Conservation (phyloP, 2,113 vertebrate genomes). For the Vulpes ferrilata region DNA sequence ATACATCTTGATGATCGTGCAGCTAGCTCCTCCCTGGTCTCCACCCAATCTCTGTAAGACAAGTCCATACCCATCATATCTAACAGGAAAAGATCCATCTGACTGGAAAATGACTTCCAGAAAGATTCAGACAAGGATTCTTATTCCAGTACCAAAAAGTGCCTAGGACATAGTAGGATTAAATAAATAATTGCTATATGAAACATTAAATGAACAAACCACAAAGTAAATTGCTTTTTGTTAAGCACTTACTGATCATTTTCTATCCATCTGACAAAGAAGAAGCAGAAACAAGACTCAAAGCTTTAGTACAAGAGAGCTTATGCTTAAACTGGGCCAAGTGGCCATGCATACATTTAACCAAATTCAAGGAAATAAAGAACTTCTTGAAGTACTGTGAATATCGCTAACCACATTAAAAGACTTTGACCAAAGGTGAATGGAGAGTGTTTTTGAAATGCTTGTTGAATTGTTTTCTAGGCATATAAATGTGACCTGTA, state of each 20-base stretch:
- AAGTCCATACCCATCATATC: not conserved
- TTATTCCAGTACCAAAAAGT: not conserved
- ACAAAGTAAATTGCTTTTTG: not conserved
- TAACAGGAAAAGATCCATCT: not conserved
- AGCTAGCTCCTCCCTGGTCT: not conserved
- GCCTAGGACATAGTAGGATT: not conserved
- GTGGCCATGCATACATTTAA: not conserved
- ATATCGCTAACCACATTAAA: constrained; percentile 59
- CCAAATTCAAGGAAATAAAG: not conserved
- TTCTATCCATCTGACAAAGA: constrained; percentile 13
- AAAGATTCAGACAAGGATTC: not conserved
- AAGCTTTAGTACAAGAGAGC: not conserved
- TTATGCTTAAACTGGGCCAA: constrained; percentile 25
- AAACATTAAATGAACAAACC: not conserved
- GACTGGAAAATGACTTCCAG: not conserved
- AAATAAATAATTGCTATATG: not conserved
- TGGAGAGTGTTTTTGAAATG: constrained; percentile 54
- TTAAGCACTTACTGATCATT: not conserved
- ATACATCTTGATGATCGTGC: not conserved
- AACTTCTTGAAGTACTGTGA: not conserved
- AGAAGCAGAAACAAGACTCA: not conserved
- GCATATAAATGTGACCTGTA: constrained; percentile 57
- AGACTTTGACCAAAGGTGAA: constrained; percentile 54
- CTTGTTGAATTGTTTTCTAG: constrained; percentile 63
- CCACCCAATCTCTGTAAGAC: not conserved